Conservation (phyloP, 2,888 invertebrate genomes). For the Laothoe populi region DNA sequence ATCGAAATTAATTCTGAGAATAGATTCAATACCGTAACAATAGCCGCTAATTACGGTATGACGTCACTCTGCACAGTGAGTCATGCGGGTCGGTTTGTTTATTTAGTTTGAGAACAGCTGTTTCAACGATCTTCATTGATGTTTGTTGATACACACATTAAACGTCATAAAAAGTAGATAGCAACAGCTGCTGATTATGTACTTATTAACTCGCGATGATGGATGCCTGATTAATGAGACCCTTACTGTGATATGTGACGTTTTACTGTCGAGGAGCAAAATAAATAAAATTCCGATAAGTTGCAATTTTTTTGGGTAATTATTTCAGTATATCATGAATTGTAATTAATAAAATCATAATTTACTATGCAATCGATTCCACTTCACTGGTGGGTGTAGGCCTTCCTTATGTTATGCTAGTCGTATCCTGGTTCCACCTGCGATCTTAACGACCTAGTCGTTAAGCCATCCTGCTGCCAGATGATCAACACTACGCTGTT, state of each 20-base stretch:
- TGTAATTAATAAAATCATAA: too few relatives aligned
- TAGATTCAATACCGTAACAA: not conserved
- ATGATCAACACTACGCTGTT: too few relatives aligned
- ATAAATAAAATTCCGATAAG: too few relatives aligned
- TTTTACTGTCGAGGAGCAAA: too few relatives aligned
- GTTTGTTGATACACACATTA: not conserved
- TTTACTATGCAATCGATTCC: too few relatives aligned
- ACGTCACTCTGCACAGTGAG: not conserved
- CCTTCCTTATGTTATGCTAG: too few relatives aligned
- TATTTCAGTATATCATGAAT: too few relatives aligned
- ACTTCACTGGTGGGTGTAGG: too few relatives aligned
- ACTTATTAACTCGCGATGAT: not conserved
- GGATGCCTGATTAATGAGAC: not conserved
- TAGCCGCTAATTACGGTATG: not conserved
- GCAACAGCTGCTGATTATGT: slow-evolving; percentile 3
- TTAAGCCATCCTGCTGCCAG: too few relatives aligned
- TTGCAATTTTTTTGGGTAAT: too few relatives aligned
- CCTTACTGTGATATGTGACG: not conserved
- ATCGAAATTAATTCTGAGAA: not conserved
- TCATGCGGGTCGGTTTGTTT: slow-evolving; percentile 20
- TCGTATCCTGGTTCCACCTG: too few relatives aligned
- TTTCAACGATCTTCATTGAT: slow-evolving; percentile 5
- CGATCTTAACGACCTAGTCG: too few relatives aligned
- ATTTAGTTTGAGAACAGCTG: slow-evolving; percentile 26
- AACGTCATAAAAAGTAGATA: not conserved